These are phyloP conservation scores for Chesias legatella DNA, from an alignment of 2,888 invertebrate species.

Conservation along the genomic window DNA sequence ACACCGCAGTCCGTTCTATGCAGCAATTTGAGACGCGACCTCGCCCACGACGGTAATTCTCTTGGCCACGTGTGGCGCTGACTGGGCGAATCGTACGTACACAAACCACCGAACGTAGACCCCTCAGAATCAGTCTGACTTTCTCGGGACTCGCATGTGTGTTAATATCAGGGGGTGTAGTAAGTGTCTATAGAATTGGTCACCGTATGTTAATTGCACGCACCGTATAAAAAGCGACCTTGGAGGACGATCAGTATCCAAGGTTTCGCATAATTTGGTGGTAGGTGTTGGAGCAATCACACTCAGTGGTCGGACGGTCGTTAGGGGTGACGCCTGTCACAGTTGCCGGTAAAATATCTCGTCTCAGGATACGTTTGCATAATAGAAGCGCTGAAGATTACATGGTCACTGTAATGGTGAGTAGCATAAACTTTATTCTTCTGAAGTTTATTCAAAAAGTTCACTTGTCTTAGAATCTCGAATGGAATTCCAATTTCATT, in stretches of 20 bases:
- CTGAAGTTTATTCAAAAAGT: too few relatives aligned
- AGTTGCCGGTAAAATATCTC: slow-evolving; percentile 53
- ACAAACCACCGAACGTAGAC: slow-evolving; percentile 38
- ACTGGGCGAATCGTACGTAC: slow-evolving; percentile 35
- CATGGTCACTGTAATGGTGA: slow-evolving; percentile 64
- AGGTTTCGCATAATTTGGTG: slow-evolving; percentile 68
- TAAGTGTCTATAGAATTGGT: slow-evolving; percentile 40
- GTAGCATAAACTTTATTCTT: slow-evolving; percentile 25
- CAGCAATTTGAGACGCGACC: slow-evolving; percentile 73
- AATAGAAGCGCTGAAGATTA: slow-evolving; percentile 64
- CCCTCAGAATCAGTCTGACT: slow-evolving; percentile 30
- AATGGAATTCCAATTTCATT: slow-evolving; percentile 1
- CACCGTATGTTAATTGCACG: slow-evolving; percentile 58
- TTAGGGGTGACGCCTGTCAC: slow-evolving; percentile 45
- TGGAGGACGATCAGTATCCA: slow-evolving; percentile 67
- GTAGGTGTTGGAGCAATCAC: slow-evolving; percentile 51
- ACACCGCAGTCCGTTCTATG: slow-evolving; percentile 76
- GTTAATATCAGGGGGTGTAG: slow-evolving; percentile 34
- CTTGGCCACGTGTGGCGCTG: slow-evolving; percentile 49
- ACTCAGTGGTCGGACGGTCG: slow-evolving; percentile 56
- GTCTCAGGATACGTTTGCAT: slow-evolving; percentile 61
- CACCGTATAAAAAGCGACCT: slow-evolving; percentile 65
- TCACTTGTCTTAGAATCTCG: not conserved
- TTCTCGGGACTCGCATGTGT: slow-evolving; percentile 33
- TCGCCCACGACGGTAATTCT: slow-evolving; percentile 52